These are phyloP conservation scores for Scaptodrosophila latifasciaeformis DNA, from an alignment of 2,888 invertebrate genomes.

Conservation along the genomic window DNA sequence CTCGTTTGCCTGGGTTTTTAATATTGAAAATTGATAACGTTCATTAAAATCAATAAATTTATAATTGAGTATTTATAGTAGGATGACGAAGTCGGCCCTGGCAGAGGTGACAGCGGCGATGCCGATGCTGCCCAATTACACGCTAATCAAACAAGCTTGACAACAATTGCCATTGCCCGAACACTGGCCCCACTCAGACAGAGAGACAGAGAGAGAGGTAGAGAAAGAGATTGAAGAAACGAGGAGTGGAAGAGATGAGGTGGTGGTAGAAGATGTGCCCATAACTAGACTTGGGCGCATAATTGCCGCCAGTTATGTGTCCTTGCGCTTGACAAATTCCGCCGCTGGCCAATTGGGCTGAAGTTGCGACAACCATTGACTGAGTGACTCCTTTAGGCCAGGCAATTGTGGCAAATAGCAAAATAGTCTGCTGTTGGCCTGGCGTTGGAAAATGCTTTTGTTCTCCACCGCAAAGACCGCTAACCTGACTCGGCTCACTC, in stretches of 20 bases:
- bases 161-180: conserved; percentile 55
- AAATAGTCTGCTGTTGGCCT: conserved; percentile 10
- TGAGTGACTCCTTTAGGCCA: too few relatives aligned
- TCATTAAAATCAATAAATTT: conserved; percentile 63
- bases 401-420: conserved; percentile 27
- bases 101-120: conserved; percentile 9
- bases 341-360: conserved; percentile 1
- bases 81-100: not conserved
- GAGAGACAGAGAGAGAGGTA: not conserved
- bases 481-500: too few relatives aligned
- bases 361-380: too few relatives aligned
- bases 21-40: conserved; percentile 58
- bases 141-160: conserved; percentile 65
- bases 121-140: conserved; percentile 48
- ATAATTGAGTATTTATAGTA: conserved; percentile 54
- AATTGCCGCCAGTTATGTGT: conserved; percentile 61
- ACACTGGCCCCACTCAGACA: conserved; percentile 11
- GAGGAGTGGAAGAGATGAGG: not conserved
- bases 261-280: not conserved
- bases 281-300: too few relatives aligned
- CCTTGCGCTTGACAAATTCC: conserved; percentile 66
- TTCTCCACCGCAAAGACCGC: conserved; percentile 27
- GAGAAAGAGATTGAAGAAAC: not conserved
- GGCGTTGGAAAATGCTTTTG: conserved; percentile 53
- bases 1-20: conserved; percentile 20